Evolutionary conservation across 2,888 invertebrate genomes (phyloP).

Genomic region (Tipula lateralis): DNA sequence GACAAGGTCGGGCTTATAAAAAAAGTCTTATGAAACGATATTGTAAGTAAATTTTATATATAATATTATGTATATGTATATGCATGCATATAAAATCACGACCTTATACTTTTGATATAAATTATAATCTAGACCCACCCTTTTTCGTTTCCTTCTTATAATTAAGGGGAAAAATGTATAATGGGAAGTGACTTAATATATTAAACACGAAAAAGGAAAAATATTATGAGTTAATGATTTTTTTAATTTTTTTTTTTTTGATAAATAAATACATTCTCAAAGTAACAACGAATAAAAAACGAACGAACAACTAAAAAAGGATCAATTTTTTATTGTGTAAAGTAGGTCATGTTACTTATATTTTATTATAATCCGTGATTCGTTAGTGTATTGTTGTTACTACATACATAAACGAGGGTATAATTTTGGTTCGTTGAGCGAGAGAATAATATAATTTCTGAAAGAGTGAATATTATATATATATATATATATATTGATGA

Average conservation of each 20-base stretch:
- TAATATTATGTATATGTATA: neutral
- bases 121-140: neutral
- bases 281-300: neutral
- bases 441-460: neutral
- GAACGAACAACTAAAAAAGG: neutral
- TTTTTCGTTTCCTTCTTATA: neutral
- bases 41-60: conserved; percentile 63
- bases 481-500: too few species aligned
- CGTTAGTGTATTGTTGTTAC: neutral
- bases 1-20: conserved; percentile 69
- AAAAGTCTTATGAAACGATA: conserved; percentile 90
- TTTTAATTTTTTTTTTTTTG: too few species aligned
- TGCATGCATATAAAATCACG: neutral
- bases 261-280: neutral
- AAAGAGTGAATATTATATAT: neutral
- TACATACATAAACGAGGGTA: neutral
- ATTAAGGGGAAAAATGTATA: neutral
- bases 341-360: conserved; percentile 29
- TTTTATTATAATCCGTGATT: conserved; percentile 13
- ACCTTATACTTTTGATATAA: neutral
- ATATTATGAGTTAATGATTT: neutral
- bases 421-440: neutral
- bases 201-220: neutral
- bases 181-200: neutral
- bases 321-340: conserved; percentile 28